Base-by-base conservation (phyloP, 2,113 vertebrate species). In the Agapornis roseicollis region DNA sequence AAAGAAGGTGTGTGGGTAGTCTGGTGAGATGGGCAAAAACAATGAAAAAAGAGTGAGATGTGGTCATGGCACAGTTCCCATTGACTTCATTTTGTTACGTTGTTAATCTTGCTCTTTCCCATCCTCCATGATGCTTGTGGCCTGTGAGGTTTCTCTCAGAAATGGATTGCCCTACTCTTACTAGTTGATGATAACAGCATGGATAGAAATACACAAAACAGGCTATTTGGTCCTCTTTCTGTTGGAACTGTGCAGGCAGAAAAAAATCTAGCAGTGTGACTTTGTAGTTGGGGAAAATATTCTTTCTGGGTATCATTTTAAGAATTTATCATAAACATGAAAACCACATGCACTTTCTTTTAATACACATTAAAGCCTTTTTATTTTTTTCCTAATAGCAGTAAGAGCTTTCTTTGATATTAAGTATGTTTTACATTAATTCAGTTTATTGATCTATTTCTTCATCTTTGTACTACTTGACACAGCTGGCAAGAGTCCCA, bases 401-500 rank as follows among this genome's bases (percentile, higher is more conserved):
- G 44, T 69, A 73, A 85, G 23, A 23, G 25, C 53, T 88, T 87
- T 50, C 9, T 69, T 89, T 94, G 27, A 52, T 95, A 79, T 53
- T 87, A 76, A 87, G 18, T 66, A 13, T 83, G 41, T 87, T 95
- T 93, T 85, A 60, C 72, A 81, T 83, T 94, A 77, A n/a, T 91
- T 94, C 72, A 78, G 8, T 92, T 10, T 95, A 58, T 85, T 86
- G 55, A 69, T 93, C 44, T 94, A 8, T 92, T 89, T 85, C 74
- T 91, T 92, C 55, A 60, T 93, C 60, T 90, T 80, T 55, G 27
- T 90, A 64, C 88, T 90, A 64, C 88, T 96, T 89, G 55, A 42
- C 55, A 52, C 23, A 93, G 33, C 92, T 96, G 88, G 63, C 82
- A 69, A 15, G 28, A 80, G 44, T 85, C 72, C 50, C 35, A 13